These are phyloP conservation scores for Dynastes hyllus DNA, from an alignment of 2,888 invertebrate genomes.

Conservation along the genomic window DNA sequence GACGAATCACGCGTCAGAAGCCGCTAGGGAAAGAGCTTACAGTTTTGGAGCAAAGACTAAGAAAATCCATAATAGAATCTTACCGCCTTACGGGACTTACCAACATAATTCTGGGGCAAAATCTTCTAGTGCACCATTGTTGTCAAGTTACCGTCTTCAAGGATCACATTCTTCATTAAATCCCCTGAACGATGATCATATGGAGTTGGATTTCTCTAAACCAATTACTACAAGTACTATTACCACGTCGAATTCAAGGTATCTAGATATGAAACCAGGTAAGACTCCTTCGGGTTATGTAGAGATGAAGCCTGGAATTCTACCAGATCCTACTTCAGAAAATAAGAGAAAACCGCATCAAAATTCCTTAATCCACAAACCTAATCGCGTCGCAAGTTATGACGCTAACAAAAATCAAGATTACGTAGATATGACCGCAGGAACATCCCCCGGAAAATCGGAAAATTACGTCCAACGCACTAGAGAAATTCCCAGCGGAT, in stretches of 20 bases:
- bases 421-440: conserved; percentile 72
- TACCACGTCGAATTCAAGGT: conserved; percentile 66
- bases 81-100: conserved; percentile 62
- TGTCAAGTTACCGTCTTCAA: conserved; percentile 73
- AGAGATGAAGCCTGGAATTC: conserved; percentile 69
- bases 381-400: neutral
- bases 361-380: conserved; percentile 12
- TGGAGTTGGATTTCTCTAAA: conserved; percentile 85
- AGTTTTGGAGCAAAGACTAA: conserved; percentile 84
- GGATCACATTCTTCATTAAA: conserved; percentile 68
- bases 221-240: conserved; percentile 51
- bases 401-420: conserved; percentile 60
- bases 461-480: conserved; percentile 25
- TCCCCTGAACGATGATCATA: conserved; percentile 82
- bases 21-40: conserved; percentile 81
- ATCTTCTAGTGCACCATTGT: conserved; percentile 81
- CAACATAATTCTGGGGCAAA: conserved; percentile 70
- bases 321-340: conserved; percentile 49
- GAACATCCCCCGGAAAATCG: conserved; percentile 57
- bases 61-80: conserved; percentile 67
- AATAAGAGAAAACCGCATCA: conserved; percentile 53
- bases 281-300: conserved; percentile 68
- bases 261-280: conserved; percentile 78
- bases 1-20: conserved; percentile 62
- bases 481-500: conserved; percentile 66